These are phyloP conservation scores for Hetaerina titia DNA, from an alignment of 2,888 invertebrate species.

Conservation along the genomic window DNA sequence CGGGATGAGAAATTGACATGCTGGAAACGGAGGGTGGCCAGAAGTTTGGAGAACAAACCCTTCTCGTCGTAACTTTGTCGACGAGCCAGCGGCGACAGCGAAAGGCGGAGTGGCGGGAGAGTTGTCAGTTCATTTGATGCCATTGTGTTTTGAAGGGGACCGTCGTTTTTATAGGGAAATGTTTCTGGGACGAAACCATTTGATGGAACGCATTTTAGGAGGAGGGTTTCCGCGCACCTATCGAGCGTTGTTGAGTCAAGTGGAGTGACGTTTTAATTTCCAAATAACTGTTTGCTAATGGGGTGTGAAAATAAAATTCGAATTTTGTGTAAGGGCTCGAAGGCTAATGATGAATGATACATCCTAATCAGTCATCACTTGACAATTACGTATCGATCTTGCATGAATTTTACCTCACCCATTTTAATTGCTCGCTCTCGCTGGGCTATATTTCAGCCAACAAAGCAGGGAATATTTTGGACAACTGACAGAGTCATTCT, in stretches of 20 bases:
- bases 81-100: neutral
- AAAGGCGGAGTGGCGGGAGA: neutral
- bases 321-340: neutral
- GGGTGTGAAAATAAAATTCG: neutral
- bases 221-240: neutral
- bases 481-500: too few species aligned
- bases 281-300: neutral
- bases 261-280: neutral
- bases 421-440: too few species aligned
- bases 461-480: too few species aligned
- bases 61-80: neutral
- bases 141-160: neutral
- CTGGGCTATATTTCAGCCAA: too few species aligned
- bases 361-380: neutral
- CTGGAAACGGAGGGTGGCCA: neutral
- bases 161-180: neutral
- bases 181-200: neutral
- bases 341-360: constrained; percentile 5
- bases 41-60: neutral
- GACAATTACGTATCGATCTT: neutral
- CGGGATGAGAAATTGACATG: neutral
- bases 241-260: neutral
- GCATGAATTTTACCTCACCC: neutral
- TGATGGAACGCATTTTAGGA: constrained; percentile 18
- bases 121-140: constrained; percentile 8